Conservation (phyloP, 2,113 vertebrate species). For the Shinisaurus crocodilurus region DNA sequence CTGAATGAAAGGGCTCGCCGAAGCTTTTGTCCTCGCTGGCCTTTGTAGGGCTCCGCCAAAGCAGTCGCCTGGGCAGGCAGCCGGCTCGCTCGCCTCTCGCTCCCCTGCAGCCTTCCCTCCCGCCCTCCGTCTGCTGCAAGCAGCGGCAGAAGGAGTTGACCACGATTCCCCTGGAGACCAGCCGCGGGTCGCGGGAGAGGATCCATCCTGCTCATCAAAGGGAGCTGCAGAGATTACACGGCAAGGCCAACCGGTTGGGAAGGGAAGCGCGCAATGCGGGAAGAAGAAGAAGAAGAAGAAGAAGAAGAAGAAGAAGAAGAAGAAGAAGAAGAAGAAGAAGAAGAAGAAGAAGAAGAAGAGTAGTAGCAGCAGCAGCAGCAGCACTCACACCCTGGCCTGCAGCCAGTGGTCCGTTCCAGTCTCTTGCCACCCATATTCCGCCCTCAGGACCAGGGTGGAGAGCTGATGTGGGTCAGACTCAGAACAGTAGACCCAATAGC, state of each 20-base stretch:
- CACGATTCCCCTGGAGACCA: background rate
- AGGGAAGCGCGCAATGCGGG: background rate
- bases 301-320: too few relatives aligned
- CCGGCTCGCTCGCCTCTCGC: background rate
- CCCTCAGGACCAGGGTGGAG: background rate
- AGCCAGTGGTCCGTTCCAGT: background rate
- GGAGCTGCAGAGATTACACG: conserved; percentile 36
- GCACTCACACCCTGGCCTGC: background rate
- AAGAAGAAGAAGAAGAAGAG: too few relatives aligned
- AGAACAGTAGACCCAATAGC: too few relatives aligned
- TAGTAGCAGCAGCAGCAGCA: too few relatives aligned
- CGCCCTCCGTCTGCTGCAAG: background rate
- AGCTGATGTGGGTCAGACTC: background rate
- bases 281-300: too few relatives aligned
- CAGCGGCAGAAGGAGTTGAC: conserved; percentile 6
- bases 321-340: too few relatives aligned
- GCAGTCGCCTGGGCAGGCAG: background rate
- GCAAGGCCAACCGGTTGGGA: background rate
- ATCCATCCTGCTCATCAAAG: conserved; percentile 41
- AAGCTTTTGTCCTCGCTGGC: conserved; percentile 17
- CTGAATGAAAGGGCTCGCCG: background rate
- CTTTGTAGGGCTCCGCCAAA: conserved; percentile 9
- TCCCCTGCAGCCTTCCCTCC: background rate
- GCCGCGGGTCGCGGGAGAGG: background rate
- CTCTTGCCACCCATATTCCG: background rate